Conservation (phyloP, 2,888 invertebrate genomes). For the Leptinotarsa peninsularis region DNA sequence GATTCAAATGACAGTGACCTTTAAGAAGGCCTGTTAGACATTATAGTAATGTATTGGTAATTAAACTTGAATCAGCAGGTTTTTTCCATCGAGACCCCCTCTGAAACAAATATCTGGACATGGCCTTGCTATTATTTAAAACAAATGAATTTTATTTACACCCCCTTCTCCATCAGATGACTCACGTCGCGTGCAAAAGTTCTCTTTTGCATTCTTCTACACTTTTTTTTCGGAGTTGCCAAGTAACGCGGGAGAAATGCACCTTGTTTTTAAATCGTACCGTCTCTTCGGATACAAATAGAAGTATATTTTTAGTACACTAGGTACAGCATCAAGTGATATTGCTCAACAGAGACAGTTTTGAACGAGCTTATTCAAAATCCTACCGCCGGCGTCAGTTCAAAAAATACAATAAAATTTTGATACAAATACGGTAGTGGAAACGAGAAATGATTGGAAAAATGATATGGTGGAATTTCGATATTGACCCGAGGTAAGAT, state of each 20-base stretch:
- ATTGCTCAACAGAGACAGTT: conserved; percentile 19
- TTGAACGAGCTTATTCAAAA: conserved; percentile 6
- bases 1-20: too few relatives aligned
- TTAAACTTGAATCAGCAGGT: too few relatives aligned
- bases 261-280: conserved; percentile 58
- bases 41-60: too few relatives aligned
- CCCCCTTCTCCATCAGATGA: neutral
- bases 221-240: conserved; percentile 24
- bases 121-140: neutral
- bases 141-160: neutral
- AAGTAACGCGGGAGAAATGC: conserved; percentile 57
- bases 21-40: too few relatives aligned
- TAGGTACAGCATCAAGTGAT: conserved; percentile 38
- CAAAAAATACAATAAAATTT: neutral
- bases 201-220: conserved; percentile 44
- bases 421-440: too few relatives aligned
- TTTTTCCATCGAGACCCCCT: too few relatives aligned
- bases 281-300: conserved; percentile 58
- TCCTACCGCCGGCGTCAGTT: neutral
- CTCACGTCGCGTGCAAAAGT: conserved; percentile 20
- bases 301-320: conserved; percentile 60
- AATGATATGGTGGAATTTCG: neutral
- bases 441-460: neutral
- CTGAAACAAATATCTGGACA: too few relatives aligned
- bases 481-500: neutral